Evolutionary conservation across 2,797 vertebrate genomes (phyloP), one percentile per base, ranked within the genome.

Genomic region (Danionella dracula): DNA sequence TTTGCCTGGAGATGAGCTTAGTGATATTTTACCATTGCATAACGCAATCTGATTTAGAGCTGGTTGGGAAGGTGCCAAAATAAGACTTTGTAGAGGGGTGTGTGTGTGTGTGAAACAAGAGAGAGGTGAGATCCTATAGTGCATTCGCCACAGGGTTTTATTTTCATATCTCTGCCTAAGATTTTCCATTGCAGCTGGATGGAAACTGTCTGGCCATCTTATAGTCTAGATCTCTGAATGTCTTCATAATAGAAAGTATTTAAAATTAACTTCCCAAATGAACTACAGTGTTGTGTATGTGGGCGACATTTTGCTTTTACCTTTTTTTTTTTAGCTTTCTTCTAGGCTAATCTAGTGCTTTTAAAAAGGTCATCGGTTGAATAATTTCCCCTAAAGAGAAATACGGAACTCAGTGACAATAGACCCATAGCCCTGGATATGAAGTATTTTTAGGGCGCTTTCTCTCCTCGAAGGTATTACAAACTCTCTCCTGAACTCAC

Each of bases 11-110:
- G 78, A 82, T 82, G 80, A 77, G 78, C 76, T 76, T 38, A 44
- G 76, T 84, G 83, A 84, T 80, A 85, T 81, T 78, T 86, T 85
- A 65, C 66, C 71, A 72, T 85, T 82, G 70, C 54, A 37, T 76
- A 75, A 70, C 60, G 51, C 74, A 53, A 70, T 82, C 73, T 53
- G 68, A 86, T 86, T 79, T 82, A 32, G 44, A 57, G 68, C 60
- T 56, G 17, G 71, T 57, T 37, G 41, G 73, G 38, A 73, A 64
- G 57, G 77, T 77, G 73, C 60, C 44, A 60, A 54, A n/a, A 46
- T 55, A 21, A 40, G 34, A 68, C 48, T 31, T 46, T 23, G 51
- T 17, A 69, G 19, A 44, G 31, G 10, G 49, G 48, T 57, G 46
- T 9, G 6, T 10, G 15, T 11, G 12, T 16, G 29, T 23, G 40